Base-by-base conservation (phyloP, 2,888 invertebrate genomes). In the Zaprionus bogoriensis region DNA sequence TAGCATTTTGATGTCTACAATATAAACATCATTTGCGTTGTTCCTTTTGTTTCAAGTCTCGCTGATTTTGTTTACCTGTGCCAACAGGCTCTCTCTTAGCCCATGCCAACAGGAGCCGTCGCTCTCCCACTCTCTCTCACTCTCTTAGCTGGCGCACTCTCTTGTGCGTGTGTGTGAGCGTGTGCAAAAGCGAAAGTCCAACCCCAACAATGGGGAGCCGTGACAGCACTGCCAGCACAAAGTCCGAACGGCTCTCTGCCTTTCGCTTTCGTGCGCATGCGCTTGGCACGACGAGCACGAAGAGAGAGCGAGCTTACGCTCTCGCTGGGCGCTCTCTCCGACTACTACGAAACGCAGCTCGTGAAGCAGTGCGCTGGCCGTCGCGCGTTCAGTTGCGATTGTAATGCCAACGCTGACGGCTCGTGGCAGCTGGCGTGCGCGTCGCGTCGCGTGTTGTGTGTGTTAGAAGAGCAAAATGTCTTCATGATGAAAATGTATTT, bases 1-100 rank as follows among this genome's bases (percentile, higher is more conserved):
- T 58, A 52, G 52, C 66, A 75, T 78, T 82, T 67, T 70, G 69
- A 62, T 79, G 76, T 82, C 78, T 85, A 74, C 80, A 85, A 85
- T 81, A 85, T 71, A 85, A 81, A 81, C 86, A 81, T 81, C 80
- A 83, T 81, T 81, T 81, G 67, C 80, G 86, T 67, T 81, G 86
- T 79, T 85, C 77, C 77, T 79, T 81, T 81, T 85, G 86, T 85
- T 83, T 77, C n/a, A 48, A 74, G 77, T 45, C 68, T 77, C 74
- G 80, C 68, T 81, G 86, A 81, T 85, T 81, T 81, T 81, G 83
- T 81, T 81, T 81, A 81, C 80, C 80, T 85, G 86, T 46, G 77
- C 73, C 12, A 17, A n/a, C n/a, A n/a, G n/a, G n/a, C n/a, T n/a
- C n/a, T 81, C 86, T 81, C 80, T 81, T 81, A 86, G 86, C 80